Base-by-base conservation (phyloP, 2,113 vertebrate genomes). In the Malurus alboscapulatus region DNA sequence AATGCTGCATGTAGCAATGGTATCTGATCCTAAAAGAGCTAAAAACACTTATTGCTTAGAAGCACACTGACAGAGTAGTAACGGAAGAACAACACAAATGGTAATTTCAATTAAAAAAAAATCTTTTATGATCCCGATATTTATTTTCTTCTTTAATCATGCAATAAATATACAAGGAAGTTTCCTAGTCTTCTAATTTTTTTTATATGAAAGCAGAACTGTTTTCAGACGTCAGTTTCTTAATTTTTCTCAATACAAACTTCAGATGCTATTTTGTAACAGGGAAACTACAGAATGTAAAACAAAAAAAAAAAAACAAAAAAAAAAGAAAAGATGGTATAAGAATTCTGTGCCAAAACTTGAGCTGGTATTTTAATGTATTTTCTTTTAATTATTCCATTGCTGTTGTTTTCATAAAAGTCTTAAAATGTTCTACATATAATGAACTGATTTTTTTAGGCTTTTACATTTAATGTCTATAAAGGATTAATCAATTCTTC, bases 351-450 rank as follows among this genome's bases (percentile, higher is more conserved):
- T 9, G 74, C 6, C 17, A 66, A 76, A 78, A 54, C 5, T 34
- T 17, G 0, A 44, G 25, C 3, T 74, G 4, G 40, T 71, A 71
- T 40, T 75, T 90, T 83, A 17, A 51, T 71, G 14, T 11, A 18
- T 50, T 55, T 58, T 72, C 3, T 53, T 82, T 30, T 27, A 59
- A 50, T 74, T 4, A 61, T 67, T 81, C 6, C 5, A 34, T 17
- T 71, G 6, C 5, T 15, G 69, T n/a, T 90, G 12, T 29, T 80
- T 90, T 80, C 30, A 72, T 10, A 59, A 82, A 73, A 36, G 45
- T 36, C 0, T 48, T 1, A 1, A 40, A 62, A 69, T 14, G 0
- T 36, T 38, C 3, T 30, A 65, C 19, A 8, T n/a, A 45, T 17
- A 75, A 47, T 27, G 9, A 68, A 27, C 4, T 24, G 12, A 6